Base-by-base conservation (phyloP, 2,888 invertebrate genomes). In the Leptopilina myrica region DNA sequence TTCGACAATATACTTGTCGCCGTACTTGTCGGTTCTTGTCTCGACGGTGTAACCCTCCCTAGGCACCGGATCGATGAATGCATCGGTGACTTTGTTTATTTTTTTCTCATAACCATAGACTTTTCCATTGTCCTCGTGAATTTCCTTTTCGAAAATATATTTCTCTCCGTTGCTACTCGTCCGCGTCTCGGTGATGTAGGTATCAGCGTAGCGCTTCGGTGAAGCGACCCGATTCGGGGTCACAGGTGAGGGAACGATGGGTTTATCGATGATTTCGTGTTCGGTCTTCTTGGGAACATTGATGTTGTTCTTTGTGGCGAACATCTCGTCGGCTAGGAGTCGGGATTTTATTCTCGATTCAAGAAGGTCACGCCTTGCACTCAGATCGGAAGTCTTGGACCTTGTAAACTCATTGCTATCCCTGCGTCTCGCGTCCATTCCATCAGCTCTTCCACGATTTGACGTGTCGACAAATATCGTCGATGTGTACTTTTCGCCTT, bases 271-370 rank as follows among this genome's bases (percentile, higher is more conserved):
- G 79, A 91, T 90, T 83, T 90, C 90, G 82, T 91, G 90, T 80
- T 90, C 90, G 77, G 86, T 87, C 73, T 90, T 90, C 78, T 88
- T 90, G 66, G 88, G 83, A 0, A 88, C 84, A 62, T 81, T 89
- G 12, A 82, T 83, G 67, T 83, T 86, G 81, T 84, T 88, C 56
- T 88, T 89, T 26, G 88, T 87, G 11, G 89, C 88, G 80, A 90
- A 90, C 79, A 89, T 87, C 66, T 91, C 91, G 79, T 93, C 93
- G 49, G 90, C 92, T 43, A 90, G 91, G 84, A 92, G 92, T 69
- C 95, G 93, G 49, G 95, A 95, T 79, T 95, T 94, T 73, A 96
- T 94, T 80, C 96, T 93, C 0, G 96, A 96, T 90, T 97, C 96
- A 15, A 97, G 92, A 62, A 96, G 93, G 81, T 96, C 95, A 15